These are phyloP conservation scores for Tenualosa ilisha DNA, from an alignment of 2,797 vertebrate species.

Conservation along the genomic window DNA sequence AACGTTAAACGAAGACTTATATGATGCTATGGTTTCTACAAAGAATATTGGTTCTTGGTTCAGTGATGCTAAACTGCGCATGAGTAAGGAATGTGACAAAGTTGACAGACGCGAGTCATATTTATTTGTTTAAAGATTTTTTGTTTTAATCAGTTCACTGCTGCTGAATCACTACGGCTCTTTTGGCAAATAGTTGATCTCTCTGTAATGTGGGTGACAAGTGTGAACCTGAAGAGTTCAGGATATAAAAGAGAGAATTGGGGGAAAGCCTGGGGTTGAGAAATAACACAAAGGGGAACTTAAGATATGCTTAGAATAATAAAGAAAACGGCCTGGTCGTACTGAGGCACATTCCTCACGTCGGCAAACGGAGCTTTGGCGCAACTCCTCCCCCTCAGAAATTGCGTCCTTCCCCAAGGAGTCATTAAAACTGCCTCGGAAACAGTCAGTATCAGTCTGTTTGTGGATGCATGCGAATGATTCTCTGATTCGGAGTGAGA, in stretches of 20 bases:
- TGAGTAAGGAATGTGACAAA: neutral
- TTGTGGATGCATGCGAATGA: neutral
- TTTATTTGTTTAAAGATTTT: neutral
- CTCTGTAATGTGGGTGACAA: neutral
- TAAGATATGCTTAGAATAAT: neutral
- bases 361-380: neutral
- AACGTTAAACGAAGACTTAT: neutral
- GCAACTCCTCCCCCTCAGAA: neutral
- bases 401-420: neutral
- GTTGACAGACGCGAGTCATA: neutral
- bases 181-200: neutral
- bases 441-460: neutral
- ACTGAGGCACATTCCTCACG: constrained; percentile 1
- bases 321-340: neutral
- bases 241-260: neutral
- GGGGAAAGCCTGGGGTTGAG: neutral
- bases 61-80: neutral
- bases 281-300: neutral
- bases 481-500: neutral
- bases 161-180: neutral
- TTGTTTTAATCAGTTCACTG: neutral
- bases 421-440: constrained; percentile 1
- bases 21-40: neutral
- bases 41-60: neutral
- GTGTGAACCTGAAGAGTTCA: neutral